phyloP scores from a whole-genome alignment of 1,140 invertebrate genomes.

The Eupeodes corollae region DNA sequence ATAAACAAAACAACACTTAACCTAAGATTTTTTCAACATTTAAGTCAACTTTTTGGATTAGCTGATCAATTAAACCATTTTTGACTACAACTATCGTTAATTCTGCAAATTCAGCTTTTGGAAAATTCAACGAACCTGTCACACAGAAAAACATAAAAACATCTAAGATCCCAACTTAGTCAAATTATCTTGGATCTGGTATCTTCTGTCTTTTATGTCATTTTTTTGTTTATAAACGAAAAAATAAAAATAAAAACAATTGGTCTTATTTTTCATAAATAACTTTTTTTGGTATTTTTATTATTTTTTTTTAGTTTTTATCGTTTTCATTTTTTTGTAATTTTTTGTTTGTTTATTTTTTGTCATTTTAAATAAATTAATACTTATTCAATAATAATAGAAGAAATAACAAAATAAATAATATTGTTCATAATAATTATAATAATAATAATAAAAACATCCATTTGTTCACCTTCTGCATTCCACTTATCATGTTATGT shows the following conservation, averaged over 20 bases:
- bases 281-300: slow-evolving; percentile 9
- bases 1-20: too few relatives aligned
- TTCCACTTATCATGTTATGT: slow-evolving; percentile 9
- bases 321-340: slow-evolving; percentile 6
- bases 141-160: too few relatives aligned
- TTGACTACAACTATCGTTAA: too few relatives aligned
- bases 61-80: too few relatives aligned
- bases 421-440: neutral
- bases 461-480: slow-evolving; percentile 11
- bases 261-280: slow-evolving; percentile 29
- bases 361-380: slow-evolving; percentile 6
- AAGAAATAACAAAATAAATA: slow-evolving; percentile 1
- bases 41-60: too few relatives aligned
- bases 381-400: slow-evolving; percentile 8
- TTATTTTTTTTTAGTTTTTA: slow-evolving; percentile 10
- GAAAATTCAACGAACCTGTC: too few relatives aligned
- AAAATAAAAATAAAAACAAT: neutral
- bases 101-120: too few relatives aligned
- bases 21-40: too few relatives aligned
- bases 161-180: too few relatives aligned
- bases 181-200: too few relatives aligned
- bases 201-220: too few relatives aligned
- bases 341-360: slow-evolving; percentile 18
- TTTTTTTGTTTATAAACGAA: neutral
- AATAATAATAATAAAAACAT: slow-evolving; percentile 8